Conservation (phyloP, 2,797 vertebrate genomes). For the Sebastes itinus region DNA sequence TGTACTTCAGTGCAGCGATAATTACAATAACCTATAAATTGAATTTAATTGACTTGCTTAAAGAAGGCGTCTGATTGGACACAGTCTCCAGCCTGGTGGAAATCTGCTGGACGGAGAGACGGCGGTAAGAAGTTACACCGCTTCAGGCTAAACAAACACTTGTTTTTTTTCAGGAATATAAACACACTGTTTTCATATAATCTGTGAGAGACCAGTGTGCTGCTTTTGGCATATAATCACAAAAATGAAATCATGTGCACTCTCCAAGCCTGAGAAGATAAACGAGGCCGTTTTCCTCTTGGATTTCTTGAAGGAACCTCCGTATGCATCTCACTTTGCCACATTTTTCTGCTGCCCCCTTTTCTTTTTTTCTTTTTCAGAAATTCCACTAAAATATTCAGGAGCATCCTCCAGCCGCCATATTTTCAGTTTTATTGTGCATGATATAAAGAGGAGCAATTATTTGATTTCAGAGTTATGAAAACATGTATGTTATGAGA, state of each 20-base stretch:
- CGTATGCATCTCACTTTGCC: slow-evolving; percentile 84
- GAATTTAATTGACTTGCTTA: slow-evolving; percentile 53
- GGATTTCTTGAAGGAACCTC: slow-evolving; percentile 90
- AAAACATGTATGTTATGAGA: slow-evolving; percentile 99
- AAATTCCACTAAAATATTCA: slow-evolving; percentile 95
- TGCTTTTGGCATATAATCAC: slow-evolving; percentile 93
- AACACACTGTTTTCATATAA: slow-evolving; percentile 88
- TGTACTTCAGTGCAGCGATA: slow-evolving; percentile 56
- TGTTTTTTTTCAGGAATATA: slow-evolving; percentile 65
- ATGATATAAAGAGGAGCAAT: slow-evolving; percentile 96
- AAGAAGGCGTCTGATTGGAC: slow-evolving; percentile 50
- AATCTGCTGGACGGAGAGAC: slow-evolving; percentile 50
- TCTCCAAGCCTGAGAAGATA: slow-evolving; percentile 89
- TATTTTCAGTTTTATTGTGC: slow-evolving; percentile 96
- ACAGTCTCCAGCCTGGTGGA: slow-evolving; percentile 25
- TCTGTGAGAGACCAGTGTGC: slow-evolving; percentile 91
- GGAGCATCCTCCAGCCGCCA: slow-evolving; percentile 90
- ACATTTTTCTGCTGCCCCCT: slow-evolving; percentile 78
- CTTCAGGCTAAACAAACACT: slow-evolving; percentile 69
- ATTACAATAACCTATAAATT: slow-evolving; percentile 74
- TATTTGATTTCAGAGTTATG: slow-evolving; percentile 99
- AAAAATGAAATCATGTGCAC: slow-evolving; percentile 90
- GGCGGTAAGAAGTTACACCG: slow-evolving; percentile 53
- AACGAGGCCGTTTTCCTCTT: slow-evolving; percentile 89
- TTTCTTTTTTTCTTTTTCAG: slow-evolving; percentile 83